These are phyloP conservation scores for Plectus sambesii DNA, from an alignment of 1,140 invertebrate genomes.

Conservation along the genomic window DNA sequence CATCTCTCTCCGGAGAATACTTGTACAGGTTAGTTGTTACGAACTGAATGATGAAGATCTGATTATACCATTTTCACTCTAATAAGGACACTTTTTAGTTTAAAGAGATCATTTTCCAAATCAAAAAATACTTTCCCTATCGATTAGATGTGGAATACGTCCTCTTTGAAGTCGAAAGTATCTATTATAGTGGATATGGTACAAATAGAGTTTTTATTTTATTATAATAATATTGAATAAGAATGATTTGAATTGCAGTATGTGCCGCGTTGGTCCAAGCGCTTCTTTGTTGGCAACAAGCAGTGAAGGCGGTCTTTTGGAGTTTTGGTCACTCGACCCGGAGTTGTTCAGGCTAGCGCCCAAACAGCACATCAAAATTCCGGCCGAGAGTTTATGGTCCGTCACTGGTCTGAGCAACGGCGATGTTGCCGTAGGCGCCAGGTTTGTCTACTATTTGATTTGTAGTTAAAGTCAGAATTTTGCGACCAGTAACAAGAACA, in stretches of 20 bases:
- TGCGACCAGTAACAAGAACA: no score
- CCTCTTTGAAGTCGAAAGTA: no score
- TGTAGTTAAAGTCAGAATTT: no score
- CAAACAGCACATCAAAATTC: conserved; percentile 67
- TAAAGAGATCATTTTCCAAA: conserved; percentile 1
- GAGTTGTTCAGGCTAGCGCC: conserved; percentile 52
- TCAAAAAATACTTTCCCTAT: no score
- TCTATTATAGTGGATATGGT: no score
- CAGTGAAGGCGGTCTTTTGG: conserved; percentile 74
- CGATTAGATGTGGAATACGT: no score
- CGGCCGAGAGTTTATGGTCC: conserved; percentile 76
- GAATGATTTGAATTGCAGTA: no score
- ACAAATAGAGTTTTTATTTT: no score
- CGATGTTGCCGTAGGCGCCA: conserved; percentile 74
- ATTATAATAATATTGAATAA: no score
- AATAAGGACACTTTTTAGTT: not conserved
- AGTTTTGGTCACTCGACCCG: conserved; percentile 59
- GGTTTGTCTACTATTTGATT: no score
- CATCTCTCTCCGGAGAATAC: conserved; percentile 61
- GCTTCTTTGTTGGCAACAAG: conserved; percentile 57
- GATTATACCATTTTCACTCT: not conserved
- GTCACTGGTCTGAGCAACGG: conserved; percentile 66
- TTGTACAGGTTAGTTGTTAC: conserved; percentile 58
- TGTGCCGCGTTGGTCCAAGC: conserved; percentile 45
- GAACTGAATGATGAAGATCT: conserved; percentile 50